Percentiles rank a stretch among this genome's conserved stretches.
Conservation (phyloP, 2,797 vertebrate genomes). For the Champsocephalus gunnari region DNA sequence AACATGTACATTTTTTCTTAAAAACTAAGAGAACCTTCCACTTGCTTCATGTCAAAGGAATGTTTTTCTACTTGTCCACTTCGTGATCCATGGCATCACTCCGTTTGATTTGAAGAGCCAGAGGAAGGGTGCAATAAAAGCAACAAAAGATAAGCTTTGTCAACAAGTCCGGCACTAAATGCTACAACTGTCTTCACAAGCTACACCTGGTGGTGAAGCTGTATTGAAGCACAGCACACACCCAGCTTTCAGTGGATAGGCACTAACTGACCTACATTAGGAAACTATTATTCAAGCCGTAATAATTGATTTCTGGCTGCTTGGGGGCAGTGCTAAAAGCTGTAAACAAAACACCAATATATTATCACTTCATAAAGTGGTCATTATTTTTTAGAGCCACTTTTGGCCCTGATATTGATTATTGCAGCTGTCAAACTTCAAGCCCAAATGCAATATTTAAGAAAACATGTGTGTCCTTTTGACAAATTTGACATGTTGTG, state of each 20-base stretch:
- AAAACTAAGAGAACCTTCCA: background rate
- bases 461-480: background rate
- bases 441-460: background rate
- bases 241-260: background rate
- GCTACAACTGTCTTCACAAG: background rate
- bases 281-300: background rate
- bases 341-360: background rate
- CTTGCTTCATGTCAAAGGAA: background rate
- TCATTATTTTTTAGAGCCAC: background rate
- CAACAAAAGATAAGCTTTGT: background rate
- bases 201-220: background rate
- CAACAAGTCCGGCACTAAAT: background rate
- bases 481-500: background rate
- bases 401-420: background rate
- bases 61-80: background rate
- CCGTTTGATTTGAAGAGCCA: background rate
- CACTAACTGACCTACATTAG: background rate
- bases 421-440: background rate
- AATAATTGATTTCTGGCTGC: background rate
- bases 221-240: background rate
- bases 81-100: background rate
- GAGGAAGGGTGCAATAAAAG: conserved; percentile 1
- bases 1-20: conserved; percentile 14
- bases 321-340: background rate
- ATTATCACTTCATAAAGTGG: background rate